phyloP scores from a whole-genome alignment of 2,113 vertebrate species.

The Dasyornis broadbenti region DNA sequence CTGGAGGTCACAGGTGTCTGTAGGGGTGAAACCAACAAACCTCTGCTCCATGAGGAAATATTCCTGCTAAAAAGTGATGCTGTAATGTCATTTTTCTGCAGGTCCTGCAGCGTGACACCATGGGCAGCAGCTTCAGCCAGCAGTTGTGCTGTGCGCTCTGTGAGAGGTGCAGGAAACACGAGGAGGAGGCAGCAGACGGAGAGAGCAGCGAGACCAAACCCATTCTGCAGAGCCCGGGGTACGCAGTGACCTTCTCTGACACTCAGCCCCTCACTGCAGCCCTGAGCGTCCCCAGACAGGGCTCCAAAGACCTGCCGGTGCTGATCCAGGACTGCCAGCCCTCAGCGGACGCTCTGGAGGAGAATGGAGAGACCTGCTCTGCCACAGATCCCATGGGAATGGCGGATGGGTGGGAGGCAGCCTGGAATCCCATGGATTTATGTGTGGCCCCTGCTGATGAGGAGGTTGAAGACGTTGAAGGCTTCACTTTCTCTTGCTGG shows the following conservation, averaged over 20 bases:
- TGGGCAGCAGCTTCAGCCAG: not conserved
- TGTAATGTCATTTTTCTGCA: fast-evolving
- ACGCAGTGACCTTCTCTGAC: fast-evolving
- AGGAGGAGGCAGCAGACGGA: not conserved
- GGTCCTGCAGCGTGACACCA: not conserved
- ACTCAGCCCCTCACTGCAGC: not conserved
- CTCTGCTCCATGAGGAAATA: fast-evolving
- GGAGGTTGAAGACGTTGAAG: not conserved
- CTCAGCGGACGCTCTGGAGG: not conserved
- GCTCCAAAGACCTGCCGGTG: not conserved
- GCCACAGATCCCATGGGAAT: not conserved
- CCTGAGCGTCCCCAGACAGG: not conserved
- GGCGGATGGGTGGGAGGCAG: not conserved
- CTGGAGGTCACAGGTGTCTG: not conserved
- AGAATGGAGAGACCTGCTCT: not conserved
- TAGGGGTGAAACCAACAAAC: not conserved
- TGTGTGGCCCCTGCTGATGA: not conserved
- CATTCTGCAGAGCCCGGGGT: not conserved
- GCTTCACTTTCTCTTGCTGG: too few species aligned
- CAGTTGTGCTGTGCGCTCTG: not conserved
- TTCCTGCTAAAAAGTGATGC: fast-evolving
- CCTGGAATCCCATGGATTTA: not conserved
- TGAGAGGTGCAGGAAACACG: not conserved
- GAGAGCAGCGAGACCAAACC: constrained; percentile 5
- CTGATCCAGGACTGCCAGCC: fast-evolving